phyloP scores from a whole-genome alignment of 2,797 vertebrate genomes.

The Fistularia tabacaria region DNA sequence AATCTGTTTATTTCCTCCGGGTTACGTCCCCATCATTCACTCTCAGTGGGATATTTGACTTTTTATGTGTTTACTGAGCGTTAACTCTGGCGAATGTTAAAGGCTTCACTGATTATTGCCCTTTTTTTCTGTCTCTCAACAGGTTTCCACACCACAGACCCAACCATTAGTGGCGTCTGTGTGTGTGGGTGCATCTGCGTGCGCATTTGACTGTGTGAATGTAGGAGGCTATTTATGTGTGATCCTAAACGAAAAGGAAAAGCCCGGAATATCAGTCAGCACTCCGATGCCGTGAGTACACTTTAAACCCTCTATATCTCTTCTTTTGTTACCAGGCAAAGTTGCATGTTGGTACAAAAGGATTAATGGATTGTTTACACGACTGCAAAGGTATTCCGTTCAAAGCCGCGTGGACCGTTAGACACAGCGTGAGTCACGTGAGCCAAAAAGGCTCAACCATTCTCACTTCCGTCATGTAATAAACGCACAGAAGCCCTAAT shows the following conservation, averaged over 20 bases:
- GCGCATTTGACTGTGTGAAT: constrained; percentile 2
- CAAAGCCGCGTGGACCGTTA: constrained; percentile 15
- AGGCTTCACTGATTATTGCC: neutral
- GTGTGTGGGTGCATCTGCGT: constrained; percentile 16
- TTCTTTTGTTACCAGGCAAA: constrained; percentile 8
- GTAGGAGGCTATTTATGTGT: constrained; percentile 34
- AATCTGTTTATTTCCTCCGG: too few species aligned
- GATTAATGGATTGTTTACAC: constrained; percentile 16
- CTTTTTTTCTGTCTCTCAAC: constrained; percentile 38
- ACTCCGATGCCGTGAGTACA: constrained; percentile 69
- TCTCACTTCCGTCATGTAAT: constrained; percentile 22
- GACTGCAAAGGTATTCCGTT: constrained; percentile 7
- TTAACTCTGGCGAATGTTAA: neutral
- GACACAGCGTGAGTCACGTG: constrained; percentile 5
- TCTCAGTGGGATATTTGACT: too few species aligned
- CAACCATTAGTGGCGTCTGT: neutral
- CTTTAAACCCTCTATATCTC: neutral
- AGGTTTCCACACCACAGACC: constrained; percentile 41
- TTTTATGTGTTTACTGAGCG: too few species aligned
- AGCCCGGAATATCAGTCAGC: constrained; percentile 35
- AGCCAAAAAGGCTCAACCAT: constrained; percentile 14
- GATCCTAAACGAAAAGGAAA: constrained; percentile 32
- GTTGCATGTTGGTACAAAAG: neutral
- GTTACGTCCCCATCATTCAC: too few species aligned
- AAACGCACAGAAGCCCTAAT: constrained; percentile 39